Evolutionary conservation across 2,888 invertebrate species (phyloP).

Genomic region (Andrena praecox): DNA sequence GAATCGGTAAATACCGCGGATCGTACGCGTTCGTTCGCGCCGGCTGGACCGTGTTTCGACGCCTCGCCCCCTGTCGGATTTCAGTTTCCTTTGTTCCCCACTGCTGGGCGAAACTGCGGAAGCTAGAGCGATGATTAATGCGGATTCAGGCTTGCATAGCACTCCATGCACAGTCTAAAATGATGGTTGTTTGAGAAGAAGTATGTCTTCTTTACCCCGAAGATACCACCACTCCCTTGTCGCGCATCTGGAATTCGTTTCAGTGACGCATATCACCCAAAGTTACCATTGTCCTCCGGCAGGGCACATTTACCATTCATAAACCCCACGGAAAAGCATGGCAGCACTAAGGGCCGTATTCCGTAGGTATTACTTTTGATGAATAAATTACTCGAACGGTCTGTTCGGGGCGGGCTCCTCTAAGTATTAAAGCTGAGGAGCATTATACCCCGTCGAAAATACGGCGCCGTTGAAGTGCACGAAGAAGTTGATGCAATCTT

Average conservation of each 20-base stretch:
- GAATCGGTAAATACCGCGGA: conserved; percentile 57
- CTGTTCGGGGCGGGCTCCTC: background rate
- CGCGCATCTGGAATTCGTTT: too few relatives aligned
- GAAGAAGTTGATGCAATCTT: conserved; percentile 40
- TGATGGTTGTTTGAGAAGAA: too few relatives aligned
- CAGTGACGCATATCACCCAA: too few relatives aligned
- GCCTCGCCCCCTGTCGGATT: conserved; percentile 10
- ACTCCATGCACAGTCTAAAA: too few relatives aligned
- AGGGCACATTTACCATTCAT: background rate
- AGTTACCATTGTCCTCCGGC: too few relatives aligned
- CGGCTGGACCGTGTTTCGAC: conserved; percentile 12
- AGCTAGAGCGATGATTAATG: background rate
- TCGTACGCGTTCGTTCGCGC: conserved; percentile 6
- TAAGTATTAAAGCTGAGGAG: conserved; percentile 34
- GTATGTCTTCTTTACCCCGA: too few relatives aligned
- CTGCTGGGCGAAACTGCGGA: background rate
- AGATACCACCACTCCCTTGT: too few relatives aligned
- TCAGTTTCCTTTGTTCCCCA: background rate
- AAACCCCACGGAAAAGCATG: background rate
- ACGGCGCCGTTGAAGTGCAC: conserved; percentile 16
- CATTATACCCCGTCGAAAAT: conserved; percentile 19
- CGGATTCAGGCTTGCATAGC: too few relatives aligned
- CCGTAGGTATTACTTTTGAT: background rate
- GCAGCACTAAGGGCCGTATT: background rate
- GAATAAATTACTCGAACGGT: conserved; percentile 32